Evolutionary conservation across 2,888 invertebrate species (phyloP).

Genomic region (Brachylomia viminalis): DNA sequence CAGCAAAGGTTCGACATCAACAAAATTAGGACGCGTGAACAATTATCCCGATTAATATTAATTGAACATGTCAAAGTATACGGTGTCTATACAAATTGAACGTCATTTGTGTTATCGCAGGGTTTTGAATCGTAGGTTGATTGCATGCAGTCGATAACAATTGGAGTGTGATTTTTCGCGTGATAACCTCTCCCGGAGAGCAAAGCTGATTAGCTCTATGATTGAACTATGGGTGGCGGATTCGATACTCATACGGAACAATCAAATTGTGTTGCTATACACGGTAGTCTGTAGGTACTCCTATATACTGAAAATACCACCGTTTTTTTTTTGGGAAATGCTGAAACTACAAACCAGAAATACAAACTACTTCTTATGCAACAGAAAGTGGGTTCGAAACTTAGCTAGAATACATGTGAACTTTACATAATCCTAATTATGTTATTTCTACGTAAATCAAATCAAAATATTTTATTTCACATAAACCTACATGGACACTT

Average conservation of each 20-base stretch:
- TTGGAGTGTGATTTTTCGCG: constrained; percentile 38
- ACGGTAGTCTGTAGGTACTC: not conserved
- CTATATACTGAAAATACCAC: not conserved
- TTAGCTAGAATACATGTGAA: too few relatives aligned
- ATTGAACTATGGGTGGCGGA: constrained; percentile 25
- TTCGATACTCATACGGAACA: constrained; percentile 1
- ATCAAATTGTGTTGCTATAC: not conserved
- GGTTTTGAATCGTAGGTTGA: constrained; percentile 35
- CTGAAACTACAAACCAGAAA: not conserved
- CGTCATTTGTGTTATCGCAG: constrained; percentile 9
- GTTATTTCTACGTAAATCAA: too few relatives aligned
- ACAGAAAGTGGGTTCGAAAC: too few relatives aligned
- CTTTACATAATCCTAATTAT: too few relatives aligned
- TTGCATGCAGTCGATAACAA: constrained; percentile 40
- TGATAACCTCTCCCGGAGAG: constrained; percentile 23
- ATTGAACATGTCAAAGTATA: not conserved
- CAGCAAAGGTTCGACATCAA: not conserved
- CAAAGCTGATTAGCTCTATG: constrained; percentile 41
- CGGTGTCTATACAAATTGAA: not conserved
- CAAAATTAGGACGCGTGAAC: not conserved
- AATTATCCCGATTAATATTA: not conserved
- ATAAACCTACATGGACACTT: too few relatives aligned
- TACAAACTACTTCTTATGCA: not conserved
- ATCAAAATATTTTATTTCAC: too few relatives aligned
- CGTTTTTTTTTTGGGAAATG: not conserved